Evolutionary conservation across 2,113 vertebrate species (phyloP).

Genomic region (Festucalex cinctus): DNA sequence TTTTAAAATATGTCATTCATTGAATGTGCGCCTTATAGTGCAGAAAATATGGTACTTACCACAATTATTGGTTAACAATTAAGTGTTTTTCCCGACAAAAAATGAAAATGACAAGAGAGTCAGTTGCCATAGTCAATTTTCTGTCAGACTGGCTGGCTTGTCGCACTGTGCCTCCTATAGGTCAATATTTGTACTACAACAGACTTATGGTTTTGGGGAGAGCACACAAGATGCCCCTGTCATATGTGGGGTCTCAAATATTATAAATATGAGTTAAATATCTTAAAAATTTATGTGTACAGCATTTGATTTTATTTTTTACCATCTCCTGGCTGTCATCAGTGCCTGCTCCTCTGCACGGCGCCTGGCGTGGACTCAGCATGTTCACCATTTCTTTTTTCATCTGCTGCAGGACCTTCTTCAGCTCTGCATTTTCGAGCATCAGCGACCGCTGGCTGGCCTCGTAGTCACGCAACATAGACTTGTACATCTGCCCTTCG

Average conservation of each 20-base stretch:
- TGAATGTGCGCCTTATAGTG: too few relatives aligned
- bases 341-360: slow-evolving; percentile 70
- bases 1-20: too few relatives aligned
- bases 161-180: background rate
- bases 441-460: slow-evolving; percentile 83
- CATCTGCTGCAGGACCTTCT: slow-evolving; percentile 96
- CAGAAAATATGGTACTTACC: too few relatives aligned
- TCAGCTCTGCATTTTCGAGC: slow-evolving; percentile 91
- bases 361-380: slow-evolving; percentile 80
- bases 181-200: background rate
- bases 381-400: slow-evolving; percentile 95
- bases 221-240: background rate
- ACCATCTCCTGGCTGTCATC: slow-evolving; percentile 82
- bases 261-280: background rate
- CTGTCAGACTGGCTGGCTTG: background rate
- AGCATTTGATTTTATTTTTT: background rate
- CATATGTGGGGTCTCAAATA: background rate
- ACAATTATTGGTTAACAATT: too few relatives aligned
- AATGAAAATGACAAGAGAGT: too few relatives aligned
- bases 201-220: too few relatives aligned
- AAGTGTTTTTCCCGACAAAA: too few relatives aligned
- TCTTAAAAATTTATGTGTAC: background rate
- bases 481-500: slow-evolving; percentile 92
- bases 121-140: too few relatives aligned
- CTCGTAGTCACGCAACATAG: slow-evolving; percentile 87